phyloP scores from a whole-genome alignment of 2,888 invertebrate genomes.

The Oscheius sp. region DNA sequence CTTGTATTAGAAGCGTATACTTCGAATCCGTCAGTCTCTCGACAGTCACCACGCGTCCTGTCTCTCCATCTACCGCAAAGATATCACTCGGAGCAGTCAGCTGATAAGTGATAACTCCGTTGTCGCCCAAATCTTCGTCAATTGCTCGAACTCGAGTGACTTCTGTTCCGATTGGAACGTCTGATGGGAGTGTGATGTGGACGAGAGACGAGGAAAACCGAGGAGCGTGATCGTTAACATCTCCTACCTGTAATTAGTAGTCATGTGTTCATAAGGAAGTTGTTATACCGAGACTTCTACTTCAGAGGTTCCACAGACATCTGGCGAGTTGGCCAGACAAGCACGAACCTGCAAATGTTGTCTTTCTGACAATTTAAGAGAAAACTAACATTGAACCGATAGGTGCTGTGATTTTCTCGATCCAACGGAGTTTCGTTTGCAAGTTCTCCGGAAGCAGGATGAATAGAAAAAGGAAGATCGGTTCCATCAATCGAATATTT shows the following conservation, averaged over 20 bases:
- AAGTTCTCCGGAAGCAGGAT: slow-evolving; percentile 51
- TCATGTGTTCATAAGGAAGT: no score
- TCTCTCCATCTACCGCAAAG: slow-evolving; percentile 47
- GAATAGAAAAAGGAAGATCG: slow-evolving; percentile 53
- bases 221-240: slow-evolving; percentile 69
- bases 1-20: slow-evolving; percentile 49
- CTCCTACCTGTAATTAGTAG: slow-evolving; percentile 44
- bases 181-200: slow-evolving; percentile 61
- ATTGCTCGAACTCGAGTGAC: slow-evolving; percentile 48
- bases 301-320: slow-evolving; percentile 43
- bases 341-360: slow-evolving; percentile 46
- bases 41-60: slow-evolving; percentile 45
- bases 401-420: slow-evolving; percentile 42
- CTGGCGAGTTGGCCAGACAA: slow-evolving; percentile 43
- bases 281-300: slow-evolving; percentile 37
- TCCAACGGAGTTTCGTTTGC: slow-evolving; percentile 46
- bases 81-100: slow-evolving; percentile 46
- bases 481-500: slow-evolving; percentile 45
- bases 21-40: slow-evolving; percentile 42
- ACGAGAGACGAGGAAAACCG: slow-evolving; percentile 49
- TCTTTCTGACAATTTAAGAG: background rate
- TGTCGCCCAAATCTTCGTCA: slow-evolving; percentile 60
- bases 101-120: slow-evolving; percentile 58
- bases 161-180: slow-evolving; percentile 60
- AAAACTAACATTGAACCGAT: slow-evolving; percentile 45